phyloP scores from a whole-genome alignment of 1,140 invertebrate species.

The Drosophila hydei region DNA sequence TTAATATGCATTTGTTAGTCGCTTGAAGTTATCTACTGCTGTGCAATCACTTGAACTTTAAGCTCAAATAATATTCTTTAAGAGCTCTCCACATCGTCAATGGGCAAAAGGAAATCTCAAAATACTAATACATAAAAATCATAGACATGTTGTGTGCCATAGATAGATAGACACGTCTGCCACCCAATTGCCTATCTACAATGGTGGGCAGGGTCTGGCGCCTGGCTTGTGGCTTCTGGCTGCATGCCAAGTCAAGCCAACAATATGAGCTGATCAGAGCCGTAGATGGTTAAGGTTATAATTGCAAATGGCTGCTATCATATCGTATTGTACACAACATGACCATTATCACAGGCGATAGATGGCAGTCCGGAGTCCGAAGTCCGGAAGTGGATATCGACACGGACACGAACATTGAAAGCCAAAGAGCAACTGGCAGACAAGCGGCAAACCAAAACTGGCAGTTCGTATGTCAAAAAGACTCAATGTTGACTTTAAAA shows the following conservation, averaged over 20 bases:
- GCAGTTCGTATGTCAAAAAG: constrained; percentile 72
- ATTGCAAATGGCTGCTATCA: constrained; percentile 19
- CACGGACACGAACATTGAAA: constrained; percentile 4
- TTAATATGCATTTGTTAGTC: too few species aligned
- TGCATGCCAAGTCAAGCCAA: constrained; percentile 44
- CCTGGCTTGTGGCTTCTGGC: constrained; percentile 35
- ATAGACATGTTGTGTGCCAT: constrained; percentile 1
- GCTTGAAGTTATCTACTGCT: too few species aligned
- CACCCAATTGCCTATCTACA: background rate
- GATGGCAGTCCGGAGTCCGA: background rate
- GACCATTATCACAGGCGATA: constrained; percentile 35
- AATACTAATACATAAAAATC: background rate
- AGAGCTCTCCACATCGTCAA: background rate
- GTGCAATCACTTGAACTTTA: background rate
- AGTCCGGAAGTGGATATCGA: constrained; percentile 2
- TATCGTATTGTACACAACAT: constrained; percentile 41
- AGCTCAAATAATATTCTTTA: background rate
- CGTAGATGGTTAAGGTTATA: constrained; percentile 39
- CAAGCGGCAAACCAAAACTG: constrained; percentile 74
- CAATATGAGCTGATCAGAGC: constrained; percentile 53
- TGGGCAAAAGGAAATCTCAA: background rate
- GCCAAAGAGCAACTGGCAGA: constrained; percentile 31
- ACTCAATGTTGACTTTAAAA: constrained; percentile 76
- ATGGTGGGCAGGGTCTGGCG: constrained; percentile 12
- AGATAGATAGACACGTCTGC: background rate